Evolutionary conservation across 2,797 vertebrate species (phyloP), one percentile per base, ranked within the genome.

Genomic region (Hapalemur alaotrensis): DNA sequence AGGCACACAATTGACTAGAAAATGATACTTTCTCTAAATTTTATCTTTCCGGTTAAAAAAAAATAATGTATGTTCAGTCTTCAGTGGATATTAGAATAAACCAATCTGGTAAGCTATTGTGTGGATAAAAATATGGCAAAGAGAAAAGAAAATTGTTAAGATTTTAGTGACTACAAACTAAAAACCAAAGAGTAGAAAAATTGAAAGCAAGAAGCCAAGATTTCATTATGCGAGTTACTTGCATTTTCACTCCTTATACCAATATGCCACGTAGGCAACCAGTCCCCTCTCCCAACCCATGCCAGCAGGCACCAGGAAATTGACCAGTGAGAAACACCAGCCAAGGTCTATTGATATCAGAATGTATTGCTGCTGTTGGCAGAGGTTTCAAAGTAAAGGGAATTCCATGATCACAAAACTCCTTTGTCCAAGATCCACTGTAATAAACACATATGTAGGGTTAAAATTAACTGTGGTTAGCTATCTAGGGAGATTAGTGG

Each of bases 21-120:
- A 92, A 92, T 46, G 4, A 87, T 63, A 76, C 11, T 52, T 54
- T 59, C 46, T 91, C 67, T 85, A 97, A 89, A 92, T 92, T 73
- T 18, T 75, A 50, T 79, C 54, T 94, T 94, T 93, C n/a, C 41
- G 10, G 9, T 73, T 67, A 32, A 84, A 50, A 94, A 57, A 52
- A 1, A 35, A 48, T n/a, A 84, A 48, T 12, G 6, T 54, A 86
- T 5, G 91, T 54, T 50, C 35, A 79, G 5, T 48, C 25, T 52
- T 90, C 20, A 35, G 7, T 22, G 25, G 22, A 52, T 23, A 89
- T 50, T 65, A 92, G 12, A 94, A 46, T 67, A 92, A 94, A 80
- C 25, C 78, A 92, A 63, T n/a, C 41, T 84, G 20, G 20, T 38
- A 73, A 92, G 30, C 57, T 61, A 91, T 75, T 23, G 63, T 23